Conservation (phyloP, 2,113 vertebrate genomes). For the Bujurquina vittata region DNA sequence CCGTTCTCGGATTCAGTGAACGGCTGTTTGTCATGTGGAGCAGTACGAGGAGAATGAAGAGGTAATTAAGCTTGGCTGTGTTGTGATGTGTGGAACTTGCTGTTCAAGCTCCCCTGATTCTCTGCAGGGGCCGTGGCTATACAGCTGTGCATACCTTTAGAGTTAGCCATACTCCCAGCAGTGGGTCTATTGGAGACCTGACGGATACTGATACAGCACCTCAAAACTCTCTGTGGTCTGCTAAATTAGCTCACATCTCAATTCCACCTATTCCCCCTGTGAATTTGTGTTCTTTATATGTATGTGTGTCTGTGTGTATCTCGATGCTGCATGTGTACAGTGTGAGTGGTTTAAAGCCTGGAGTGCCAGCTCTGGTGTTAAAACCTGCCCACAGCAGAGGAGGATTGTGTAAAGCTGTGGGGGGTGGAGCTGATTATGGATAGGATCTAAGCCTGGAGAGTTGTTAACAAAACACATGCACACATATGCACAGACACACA, state of each 20-base stretch:
- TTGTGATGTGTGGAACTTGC: constrained; percentile 11
- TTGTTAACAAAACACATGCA: constrained; percentile 57
- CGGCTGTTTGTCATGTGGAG: constrained; percentile 43
- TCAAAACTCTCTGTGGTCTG: constrained; percentile 49
- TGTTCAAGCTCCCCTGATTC: constrained; percentile 34
- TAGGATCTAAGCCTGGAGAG: constrained; percentile 56
- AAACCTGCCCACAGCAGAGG: constrained; percentile 53
- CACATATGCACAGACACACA: constrained; percentile 3
- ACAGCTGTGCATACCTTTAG: constrained; percentile 35
- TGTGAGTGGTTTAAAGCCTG: constrained; percentile 23
- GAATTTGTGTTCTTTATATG: constrained; percentile 11
- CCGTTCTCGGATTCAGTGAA: constrained; percentile 21
- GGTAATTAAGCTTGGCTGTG: constrained; percentile 58
- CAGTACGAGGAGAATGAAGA: constrained; percentile 6
- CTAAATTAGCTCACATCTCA: constrained; percentile 62
- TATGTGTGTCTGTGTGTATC: neutral
- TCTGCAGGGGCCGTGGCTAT: constrained; percentile 75
- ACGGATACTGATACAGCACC: constrained; percentile 60
- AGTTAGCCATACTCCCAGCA: constrained; percentile 65
- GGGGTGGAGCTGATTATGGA: constrained; percentile 49
- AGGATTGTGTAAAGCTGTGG: constrained; percentile 42
- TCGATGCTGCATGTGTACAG: constrained; percentile 20
- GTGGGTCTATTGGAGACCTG: constrained; percentile 52
- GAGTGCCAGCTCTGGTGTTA: constrained; percentile 52
- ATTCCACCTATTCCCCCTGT: constrained; percentile 44